Evolutionary conservation across 2,797 vertebrate genomes (phyloP).

Genomic region (Molothrus ater): DNA sequence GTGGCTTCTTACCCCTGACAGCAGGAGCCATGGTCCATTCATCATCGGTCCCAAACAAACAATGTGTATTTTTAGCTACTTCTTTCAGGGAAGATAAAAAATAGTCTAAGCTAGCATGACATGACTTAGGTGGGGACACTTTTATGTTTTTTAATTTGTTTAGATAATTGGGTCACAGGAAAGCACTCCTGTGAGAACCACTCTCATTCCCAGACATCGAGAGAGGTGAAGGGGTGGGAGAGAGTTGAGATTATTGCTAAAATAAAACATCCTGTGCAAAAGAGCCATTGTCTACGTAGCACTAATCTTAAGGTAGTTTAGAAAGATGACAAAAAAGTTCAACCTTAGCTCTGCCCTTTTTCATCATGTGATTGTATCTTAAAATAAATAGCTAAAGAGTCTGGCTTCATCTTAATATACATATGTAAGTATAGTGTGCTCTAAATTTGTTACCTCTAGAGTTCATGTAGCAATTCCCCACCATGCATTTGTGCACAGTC

Average conservation of each 20-base stretch:
- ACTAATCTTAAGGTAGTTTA: constrained; percentile 30
- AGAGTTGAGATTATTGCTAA: constrained; percentile 52
- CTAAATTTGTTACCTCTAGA: neutral
- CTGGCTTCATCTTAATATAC: neutral
- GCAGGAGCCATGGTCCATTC: neutral
- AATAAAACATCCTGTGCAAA: constrained; percentile 62
- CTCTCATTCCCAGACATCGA: constrained; percentile 63
- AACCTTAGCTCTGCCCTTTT: constrained; percentile 29
- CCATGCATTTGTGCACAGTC: neutral
- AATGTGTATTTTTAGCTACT: constrained; percentile 53
- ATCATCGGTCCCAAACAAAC: constrained; percentile 39
- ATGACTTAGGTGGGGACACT: constrained; percentile 58
- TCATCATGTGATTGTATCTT: neutral
- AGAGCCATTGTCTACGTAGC: neutral
- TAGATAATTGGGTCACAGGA: constrained; percentile 71
- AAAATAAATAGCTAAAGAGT: constrained; percentile 26
- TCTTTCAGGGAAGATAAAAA: constrained; percentile 52
- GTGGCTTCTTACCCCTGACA: neutral
- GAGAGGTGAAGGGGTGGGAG: constrained; percentile 45
- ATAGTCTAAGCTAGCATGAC: constrained; percentile 49
- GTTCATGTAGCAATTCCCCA: neutral
- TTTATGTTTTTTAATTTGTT: constrained; percentile 55
- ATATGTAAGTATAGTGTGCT: neutral
- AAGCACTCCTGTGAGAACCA: constrained; percentile 66
- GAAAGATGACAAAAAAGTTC: constrained; percentile 20